Evolutionary conservation across 2,888 invertebrate species (phyloP).

Genomic region (Lycia hirtaria): DNA sequence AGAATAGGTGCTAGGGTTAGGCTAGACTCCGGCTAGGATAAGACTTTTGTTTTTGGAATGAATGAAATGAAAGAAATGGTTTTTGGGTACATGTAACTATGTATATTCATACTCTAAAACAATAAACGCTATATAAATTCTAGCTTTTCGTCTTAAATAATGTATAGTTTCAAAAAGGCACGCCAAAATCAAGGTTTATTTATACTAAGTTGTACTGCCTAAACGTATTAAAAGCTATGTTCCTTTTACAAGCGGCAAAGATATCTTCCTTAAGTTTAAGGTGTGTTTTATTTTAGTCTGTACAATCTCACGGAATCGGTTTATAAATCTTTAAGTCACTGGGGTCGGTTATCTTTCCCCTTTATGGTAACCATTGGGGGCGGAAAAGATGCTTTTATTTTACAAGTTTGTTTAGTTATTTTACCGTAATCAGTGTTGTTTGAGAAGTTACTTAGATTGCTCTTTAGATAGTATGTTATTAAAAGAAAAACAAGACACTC

Average conservation of each 20-base stretch:
- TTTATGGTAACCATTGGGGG: constrained; percentile 15
- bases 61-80: too few species aligned
- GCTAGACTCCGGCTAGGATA: too few species aligned
- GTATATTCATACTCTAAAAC: too few species aligned
- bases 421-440: background rate
- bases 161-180: too few species aligned
- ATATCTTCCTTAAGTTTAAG: constrained; percentile 33
- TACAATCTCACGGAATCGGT: constrained; percentile 33
- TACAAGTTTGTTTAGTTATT: constrained; percentile 5
- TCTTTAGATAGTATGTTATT: too few species aligned
- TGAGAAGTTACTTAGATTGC: background rate
- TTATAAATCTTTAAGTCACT: constrained; percentile 25
- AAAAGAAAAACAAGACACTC: background rate
- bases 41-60: too few species aligned
- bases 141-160: too few species aligned
- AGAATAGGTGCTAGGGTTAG: too few species aligned
- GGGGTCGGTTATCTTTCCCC: constrained; percentile 17
- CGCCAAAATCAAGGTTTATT: too few species aligned
- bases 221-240: constrained; percentile 1
- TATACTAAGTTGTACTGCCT: background rate
- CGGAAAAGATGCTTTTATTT: constrained; percentile 9
- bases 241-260: constrained; percentile 21
- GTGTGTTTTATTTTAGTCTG: constrained; percentile 33
- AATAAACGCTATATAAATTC: too few species aligned
- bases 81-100: too few species aligned